Conservation (phyloP, 1,140 invertebrate species). For the Philotrypesis tridentata region DNA sequence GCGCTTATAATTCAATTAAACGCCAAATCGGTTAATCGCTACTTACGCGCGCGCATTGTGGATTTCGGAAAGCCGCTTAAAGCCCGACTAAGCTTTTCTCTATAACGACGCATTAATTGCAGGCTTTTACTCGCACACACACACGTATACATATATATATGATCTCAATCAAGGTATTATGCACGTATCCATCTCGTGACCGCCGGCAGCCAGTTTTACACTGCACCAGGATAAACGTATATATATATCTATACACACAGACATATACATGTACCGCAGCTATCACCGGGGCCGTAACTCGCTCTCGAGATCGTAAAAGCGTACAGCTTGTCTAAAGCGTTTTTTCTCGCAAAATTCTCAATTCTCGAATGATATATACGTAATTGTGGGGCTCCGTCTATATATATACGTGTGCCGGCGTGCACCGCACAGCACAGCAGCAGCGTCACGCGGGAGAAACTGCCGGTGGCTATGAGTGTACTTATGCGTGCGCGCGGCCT, state of each 20-base stretch:
- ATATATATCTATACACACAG: no score
- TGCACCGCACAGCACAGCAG: no score
- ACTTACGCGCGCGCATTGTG: neutral
- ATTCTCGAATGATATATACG: neutral
- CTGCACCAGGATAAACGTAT: no score
- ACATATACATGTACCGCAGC: no score
- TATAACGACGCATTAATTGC: neutral
- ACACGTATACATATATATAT: neutral
- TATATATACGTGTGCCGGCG: no score
- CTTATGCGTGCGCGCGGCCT: no score
- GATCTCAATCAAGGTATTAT: neutral
- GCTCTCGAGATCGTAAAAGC: neutral
- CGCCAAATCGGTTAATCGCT: no score
- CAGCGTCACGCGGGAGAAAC: neutral
- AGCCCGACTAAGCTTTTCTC: neutral
- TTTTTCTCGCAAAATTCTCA: neutral
- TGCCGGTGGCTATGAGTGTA: neutral
- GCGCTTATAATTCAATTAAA: neutral
- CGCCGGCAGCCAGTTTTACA: neutral
- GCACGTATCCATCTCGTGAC: neutral
- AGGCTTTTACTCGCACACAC: no score
- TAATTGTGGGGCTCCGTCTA: neutral
- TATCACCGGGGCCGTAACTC: no score
- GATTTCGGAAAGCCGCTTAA: neutral
- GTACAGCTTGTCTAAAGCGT: neutral